Evolutionary conservation across 2,888 invertebrate species (phyloP), one percentile per base, ranked within the genome.

Genomic region (Drosophila testacea): DNA sequence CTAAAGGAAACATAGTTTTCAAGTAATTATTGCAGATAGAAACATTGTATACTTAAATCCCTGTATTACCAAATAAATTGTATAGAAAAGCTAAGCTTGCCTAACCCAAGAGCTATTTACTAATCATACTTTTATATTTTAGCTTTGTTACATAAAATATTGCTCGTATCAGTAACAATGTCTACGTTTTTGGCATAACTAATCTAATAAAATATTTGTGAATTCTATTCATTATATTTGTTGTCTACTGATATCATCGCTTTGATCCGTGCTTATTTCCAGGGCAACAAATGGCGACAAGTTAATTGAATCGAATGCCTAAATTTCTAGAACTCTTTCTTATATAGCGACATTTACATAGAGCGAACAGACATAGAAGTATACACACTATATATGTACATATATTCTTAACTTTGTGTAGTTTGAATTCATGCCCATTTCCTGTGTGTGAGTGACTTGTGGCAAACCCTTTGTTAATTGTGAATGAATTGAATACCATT

Each of bases 401-500:
- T 50, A 10, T 32, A 16, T 11, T 34, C 16, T 3, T 22, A 34
- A 22, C 36, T 51, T 47, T 46, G 60, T 41, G 13, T 52, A 28
- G 38, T 27, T 32, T 55, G 46, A 38, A 65, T 80, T 61, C 57
- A 64, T 54, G 55, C 50, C 48, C 72, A 47, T 76, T 80, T 80
- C 80, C 81, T 76, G 80, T 41, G 76, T 13, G 27, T 27, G 30
- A 16, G 41, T 44, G 72, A 55, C 52, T 63, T 78, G 73, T 48
- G 73, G 36, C 11, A 39, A 69, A 44, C 50, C 65, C 72, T 65
- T 76, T 76, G 76, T 76, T 80, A 76, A 76, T 76, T 76, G 65
- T 76, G 62, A 76, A 65, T 80, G 81, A 77, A 77, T 80, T 62
- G 77, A 69, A 63, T 76, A 38, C 41, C 80, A 52, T 57, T 60